A percentile compares a stretch with the other conserved stretches of the same genome.
Evolutionary conservation across 2,113 vertebrate genomes (phyloP).

Genomic region (Bubo blakistoni): DNA sequence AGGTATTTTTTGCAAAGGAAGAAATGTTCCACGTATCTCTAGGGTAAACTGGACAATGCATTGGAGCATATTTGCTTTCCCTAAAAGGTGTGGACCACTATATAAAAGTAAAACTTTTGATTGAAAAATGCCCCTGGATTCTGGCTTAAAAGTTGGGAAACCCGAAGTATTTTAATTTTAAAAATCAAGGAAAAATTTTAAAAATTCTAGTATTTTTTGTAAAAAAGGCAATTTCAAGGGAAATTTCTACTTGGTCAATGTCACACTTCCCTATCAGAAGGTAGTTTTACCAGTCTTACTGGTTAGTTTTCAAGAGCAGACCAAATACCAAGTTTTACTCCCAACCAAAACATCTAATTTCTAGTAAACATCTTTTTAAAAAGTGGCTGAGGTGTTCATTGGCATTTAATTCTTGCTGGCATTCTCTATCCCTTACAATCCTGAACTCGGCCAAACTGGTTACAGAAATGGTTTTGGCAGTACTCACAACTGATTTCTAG

Average conservation of each 20-base stretch:
- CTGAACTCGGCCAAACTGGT: neutral
- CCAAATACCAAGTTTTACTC: neutral
- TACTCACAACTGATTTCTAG: neutral
- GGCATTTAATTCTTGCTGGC: neutral
- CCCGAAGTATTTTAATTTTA: neutral
- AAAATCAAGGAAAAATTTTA: neutral
- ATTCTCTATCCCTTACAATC: neutral
- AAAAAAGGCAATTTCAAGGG: neutral
- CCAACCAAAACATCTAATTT: neutral
- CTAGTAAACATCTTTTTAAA: neutral
- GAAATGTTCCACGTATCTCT: neutral
- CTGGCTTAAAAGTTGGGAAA: neutral
- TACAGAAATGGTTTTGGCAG: neutral
- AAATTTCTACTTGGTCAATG: neutral
- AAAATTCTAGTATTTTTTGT: neutral
- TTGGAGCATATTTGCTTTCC: neutral
- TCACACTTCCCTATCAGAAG: neutral
- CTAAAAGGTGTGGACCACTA: neutral
- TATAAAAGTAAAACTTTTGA: neutral
- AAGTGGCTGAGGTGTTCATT: neutral
- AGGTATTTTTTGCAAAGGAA: neutral
- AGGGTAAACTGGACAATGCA: neutral
- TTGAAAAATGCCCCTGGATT: neutral
- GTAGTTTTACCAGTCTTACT: neutral
- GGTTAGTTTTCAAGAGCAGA: neutral